phyloP scores from a whole-genome alignment of 1,140 invertebrate species.

The Heterodera carotae region DNA sequence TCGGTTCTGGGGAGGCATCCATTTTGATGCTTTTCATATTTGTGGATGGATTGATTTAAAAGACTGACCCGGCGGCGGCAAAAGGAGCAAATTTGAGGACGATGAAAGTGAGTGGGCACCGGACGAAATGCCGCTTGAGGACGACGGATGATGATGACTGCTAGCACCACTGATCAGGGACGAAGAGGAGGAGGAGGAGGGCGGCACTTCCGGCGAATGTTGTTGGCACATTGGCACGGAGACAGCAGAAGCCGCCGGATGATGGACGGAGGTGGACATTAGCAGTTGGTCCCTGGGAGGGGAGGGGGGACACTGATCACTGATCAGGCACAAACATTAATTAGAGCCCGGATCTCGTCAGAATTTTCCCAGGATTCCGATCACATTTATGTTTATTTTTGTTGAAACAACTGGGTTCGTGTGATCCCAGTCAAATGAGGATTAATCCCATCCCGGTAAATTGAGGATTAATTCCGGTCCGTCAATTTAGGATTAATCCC shows the following conservation, averaged over 20 bases:
- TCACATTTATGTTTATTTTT: too few relatives aligned
- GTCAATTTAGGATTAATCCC: too few relatives aligned
- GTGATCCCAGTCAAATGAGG: too few relatives aligned
- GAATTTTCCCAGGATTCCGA: neutral
- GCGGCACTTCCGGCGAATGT: neutral
- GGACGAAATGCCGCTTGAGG: constrained; percentile 32
- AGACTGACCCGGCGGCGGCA: constrained; percentile 26
- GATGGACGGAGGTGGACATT: neutral
- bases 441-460: too few relatives aligned
- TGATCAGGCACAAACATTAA: neutral
- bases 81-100: constrained; percentile 4
- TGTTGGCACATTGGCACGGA: too few relatives aligned
- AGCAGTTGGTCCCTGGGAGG: neutral
- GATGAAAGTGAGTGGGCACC: constrained; percentile 7
- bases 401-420: too few relatives aligned
- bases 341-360: neutral
- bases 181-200: constrained; percentile 22
- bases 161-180: constrained; percentile 15
- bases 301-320: neutral
- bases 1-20: too few relatives aligned
- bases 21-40: too few relatives aligned
- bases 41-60: too few relatives aligned
- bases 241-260: neutral
- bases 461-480: too few relatives aligned
- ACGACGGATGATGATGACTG: neutral